Percentiles rank a stretch among this genome's conserved stretches.
Evolutionary conservation across 2,113 vertebrate genomes (phyloP).

Genomic region (Paramisgurnus dabryanus): DNA sequence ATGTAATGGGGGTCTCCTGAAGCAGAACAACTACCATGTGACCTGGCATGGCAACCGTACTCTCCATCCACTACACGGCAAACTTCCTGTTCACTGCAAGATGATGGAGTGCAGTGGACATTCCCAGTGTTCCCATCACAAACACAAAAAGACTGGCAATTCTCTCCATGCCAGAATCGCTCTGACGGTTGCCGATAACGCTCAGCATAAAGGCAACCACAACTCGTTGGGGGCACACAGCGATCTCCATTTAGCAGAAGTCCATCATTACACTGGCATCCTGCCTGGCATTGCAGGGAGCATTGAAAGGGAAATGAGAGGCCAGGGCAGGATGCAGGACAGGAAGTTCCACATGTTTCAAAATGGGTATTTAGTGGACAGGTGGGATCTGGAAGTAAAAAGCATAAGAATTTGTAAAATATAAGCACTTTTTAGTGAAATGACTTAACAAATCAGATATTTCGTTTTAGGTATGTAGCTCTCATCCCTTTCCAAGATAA

Average conservation of each 20-base stretch:
- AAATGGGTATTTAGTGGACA: conserved; percentile 69
- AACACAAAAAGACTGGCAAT: conserved; percentile 47
- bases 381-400: conserved; percentile 47
- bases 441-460: too few relatives aligned
- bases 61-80: conserved; percentile 59
- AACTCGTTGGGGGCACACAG: conserved; percentile 65
- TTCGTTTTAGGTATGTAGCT: neutral
- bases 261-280: conserved; percentile 69
- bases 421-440: neutral
- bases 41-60: conserved; percentile 62
- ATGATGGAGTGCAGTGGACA: neutral
- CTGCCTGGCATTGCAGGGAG: conserved; percentile 64
- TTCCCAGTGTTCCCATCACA: conserved; percentile 52
- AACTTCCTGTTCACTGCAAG: conserved; percentile 54
- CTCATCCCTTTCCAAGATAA: neutral
- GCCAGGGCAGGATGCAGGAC: conserved; percentile 68
- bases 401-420: neutral
- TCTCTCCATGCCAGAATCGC: conserved; percentile 59
- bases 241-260: conserved; percentile 63
- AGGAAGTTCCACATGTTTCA: conserved; percentile 63
- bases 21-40: conserved; percentile 59
- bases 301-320: conserved; percentile 69
- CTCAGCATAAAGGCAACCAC: conserved; percentile 68
- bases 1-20: conserved; percentile 68
- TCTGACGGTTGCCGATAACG: conserved; percentile 57